Base-by-base conservation (phyloP, 2,113 vertebrate genomes). In the Aythya baeri region DNA sequence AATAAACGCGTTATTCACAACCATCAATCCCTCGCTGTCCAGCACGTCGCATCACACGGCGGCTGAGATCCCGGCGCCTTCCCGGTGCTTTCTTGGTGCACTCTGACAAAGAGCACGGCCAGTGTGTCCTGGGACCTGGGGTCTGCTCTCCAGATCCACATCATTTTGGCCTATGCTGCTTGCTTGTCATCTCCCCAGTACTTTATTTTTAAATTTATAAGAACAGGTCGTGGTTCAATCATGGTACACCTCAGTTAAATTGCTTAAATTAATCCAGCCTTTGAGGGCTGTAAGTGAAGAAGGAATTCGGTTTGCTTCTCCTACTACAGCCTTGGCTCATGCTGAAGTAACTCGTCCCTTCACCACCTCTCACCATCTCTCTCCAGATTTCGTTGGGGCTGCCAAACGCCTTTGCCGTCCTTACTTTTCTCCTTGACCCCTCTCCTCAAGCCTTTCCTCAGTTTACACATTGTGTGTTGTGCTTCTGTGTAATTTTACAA, bases 1-100 rank as follows among this genome's bases (percentile, higher is more conserved):
- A 87, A 92, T 91, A 66, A 93, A 59, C 44, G 86, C 74, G 62
- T 89, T 93, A 58, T 87, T 93, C 62, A 34, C 77, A 62, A 5
- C 58, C 93, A 67, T 91, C 93, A 91, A 6, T 91, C 91, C 88
- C 54, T 88, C 11, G 49, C 70, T 71, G 61, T 57, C 52, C 18
- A 0, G 72, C 85, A 46, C 4, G 1, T 77, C 4, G 0, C 34
- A 2, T 27, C 6, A 0, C 29, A 3, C 21, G 61, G 54, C 77
- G 83, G 41, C 32, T 3, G 66, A 52, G 67, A 66, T 70, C 66
- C 63, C 80, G 31, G 34, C 26, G 62, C 67, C 59, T 79, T 75
- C 44, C 59, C 0, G 0, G 11, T 68, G 65, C 84, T 75, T 67
- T 72, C 49, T 73, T 58, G 36, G 49, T 66, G 15, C 84, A 72